A percentile compares a stretch with the other conserved stretches of the same genome.
These are phyloP conservation scores for Gallinago solitaria DNA, from an alignment of 2,797 vertebrate genomes.

Conservation along the genomic window DNA sequence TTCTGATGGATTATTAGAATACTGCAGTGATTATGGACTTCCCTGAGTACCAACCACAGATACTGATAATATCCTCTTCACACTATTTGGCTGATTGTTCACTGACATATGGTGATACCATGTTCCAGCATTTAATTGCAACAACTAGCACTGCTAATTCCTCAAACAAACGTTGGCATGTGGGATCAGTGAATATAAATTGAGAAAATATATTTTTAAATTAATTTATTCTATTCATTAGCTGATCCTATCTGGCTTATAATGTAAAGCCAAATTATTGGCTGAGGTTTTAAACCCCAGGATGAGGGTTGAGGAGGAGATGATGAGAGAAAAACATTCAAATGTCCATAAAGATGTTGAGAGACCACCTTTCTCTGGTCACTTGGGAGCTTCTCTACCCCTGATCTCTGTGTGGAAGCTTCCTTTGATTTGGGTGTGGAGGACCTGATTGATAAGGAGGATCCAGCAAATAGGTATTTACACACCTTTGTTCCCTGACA, in stretches of 20 bases:
- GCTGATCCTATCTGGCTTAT: neutral
- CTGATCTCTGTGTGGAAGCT: neutral
- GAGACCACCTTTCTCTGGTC: neutral
- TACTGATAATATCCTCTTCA: neutral
- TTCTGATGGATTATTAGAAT: neutral
- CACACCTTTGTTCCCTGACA: neutral
- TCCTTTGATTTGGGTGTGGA: neutral
- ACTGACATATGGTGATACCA: neutral
- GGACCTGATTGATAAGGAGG: neutral
- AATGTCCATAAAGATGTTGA: neutral
- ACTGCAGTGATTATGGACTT: neutral
- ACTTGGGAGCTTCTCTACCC: neutral
- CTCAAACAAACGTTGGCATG: neutral
- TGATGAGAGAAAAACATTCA: neutral
- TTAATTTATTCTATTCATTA: neutral
- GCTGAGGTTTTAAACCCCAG: neutral
- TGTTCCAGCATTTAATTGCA: slow-evolving; percentile 1
- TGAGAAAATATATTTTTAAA: neutral
- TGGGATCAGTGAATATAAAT: neutral
- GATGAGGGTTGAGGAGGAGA: neutral
- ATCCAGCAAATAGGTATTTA: neutral
- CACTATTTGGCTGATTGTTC: neutral
- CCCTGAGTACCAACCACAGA: neutral
- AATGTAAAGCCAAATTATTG: neutral
- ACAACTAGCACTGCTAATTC: neutral